These are phyloP conservation scores for Prorops nasuta DNA, from an alignment of 1,140 invertebrate species.

Conservation along the genomic window DNA sequence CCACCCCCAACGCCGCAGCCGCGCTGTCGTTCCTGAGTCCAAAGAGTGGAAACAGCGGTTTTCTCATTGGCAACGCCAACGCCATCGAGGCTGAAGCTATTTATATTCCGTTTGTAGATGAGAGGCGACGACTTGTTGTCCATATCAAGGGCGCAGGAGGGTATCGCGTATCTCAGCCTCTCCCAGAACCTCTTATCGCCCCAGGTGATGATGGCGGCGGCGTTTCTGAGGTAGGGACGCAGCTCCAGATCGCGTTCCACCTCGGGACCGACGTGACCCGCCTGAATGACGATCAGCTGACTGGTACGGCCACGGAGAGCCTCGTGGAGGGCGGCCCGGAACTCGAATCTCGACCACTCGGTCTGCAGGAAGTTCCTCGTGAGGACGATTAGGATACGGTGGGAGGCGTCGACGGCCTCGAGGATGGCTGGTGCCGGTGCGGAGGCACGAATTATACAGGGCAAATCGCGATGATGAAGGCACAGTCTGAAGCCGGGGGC, in stretches of 20 bases:
- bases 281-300: constrained; percentile 84
- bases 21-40: constrained; percentile 38
- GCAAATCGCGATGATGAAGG: constrained; percentile 80
- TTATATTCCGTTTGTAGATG: constrained; percentile 70
- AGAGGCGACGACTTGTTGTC: constrained; percentile 55
- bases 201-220: constrained; percentile 78
- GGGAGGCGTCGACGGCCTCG: constrained; percentile 82
- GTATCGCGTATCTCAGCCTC: constrained; percentile 84
- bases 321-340: constrained; percentile 81
- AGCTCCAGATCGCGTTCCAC: constrained; percentile 84
- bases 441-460: constrained; percentile 63
- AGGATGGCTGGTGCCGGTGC: constrained; percentile 74
- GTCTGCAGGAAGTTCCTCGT: constrained; percentile 83
- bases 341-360: constrained; percentile 82
- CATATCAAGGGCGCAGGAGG: constrained; percentile 53
- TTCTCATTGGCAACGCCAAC: constrained; percentile 53
- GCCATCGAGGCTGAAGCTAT: constrained; percentile 66
- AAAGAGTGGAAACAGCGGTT: constrained; percentile 54
- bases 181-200: constrained; percentile 91
- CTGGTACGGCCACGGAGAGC: constrained; percentile 78
- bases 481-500: constrained; percentile 75
- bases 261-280: constrained; percentile 74
- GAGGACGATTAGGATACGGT: constrained; percentile 75
- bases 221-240: constrained; percentile 82
- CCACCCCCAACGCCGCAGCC: too few relatives aligned